Conservation (phyloP, 1,140 invertebrate species). For the Lordiphosa collinella region DNA sequence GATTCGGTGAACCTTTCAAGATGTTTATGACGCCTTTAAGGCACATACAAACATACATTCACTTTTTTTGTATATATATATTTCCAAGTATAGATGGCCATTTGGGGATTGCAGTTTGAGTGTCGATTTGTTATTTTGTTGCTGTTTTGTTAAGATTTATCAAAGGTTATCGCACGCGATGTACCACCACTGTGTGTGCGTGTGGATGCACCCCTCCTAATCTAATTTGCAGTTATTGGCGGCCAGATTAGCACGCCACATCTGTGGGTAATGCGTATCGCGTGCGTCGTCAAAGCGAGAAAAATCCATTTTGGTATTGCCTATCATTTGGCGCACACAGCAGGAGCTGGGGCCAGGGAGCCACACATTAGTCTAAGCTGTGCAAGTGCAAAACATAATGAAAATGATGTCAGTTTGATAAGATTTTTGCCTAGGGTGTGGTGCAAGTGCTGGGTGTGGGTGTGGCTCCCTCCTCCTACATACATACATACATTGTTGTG, state of each 20-base stretch:
- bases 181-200: neutral
- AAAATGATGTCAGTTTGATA: constrained; percentile 75
- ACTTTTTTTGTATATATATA: too few species aligned
- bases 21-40: too few species aligned
- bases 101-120: constrained; percentile 45
- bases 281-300: constrained; percentile 35
- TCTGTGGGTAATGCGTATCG: constrained; percentile 60
- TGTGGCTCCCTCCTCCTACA: neutral
- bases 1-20: too few species aligned
- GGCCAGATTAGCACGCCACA: constrained; percentile 60
- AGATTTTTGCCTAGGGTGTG: constrained; percentile 44
- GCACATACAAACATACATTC: too few species aligned
- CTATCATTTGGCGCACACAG: constrained; percentile 35
- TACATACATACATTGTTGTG: too few species aligned
- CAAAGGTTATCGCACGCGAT: constrained; percentile 30
- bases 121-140: constrained; percentile 39
- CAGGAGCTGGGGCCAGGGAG: constrained; percentile 3
- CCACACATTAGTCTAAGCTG: constrained; percentile 62
- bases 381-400: constrained; percentile 70
- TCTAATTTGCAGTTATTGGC: constrained; percentile 76
- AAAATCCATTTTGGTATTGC: constrained; percentile 41
- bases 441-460: constrained; percentile 20
- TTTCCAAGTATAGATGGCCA: too few species aligned
- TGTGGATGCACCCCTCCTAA: constrained; percentile 48
- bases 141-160: constrained; percentile 27